Evolutionary conservation across 2,113 vertebrate genomes (phyloP).

Genomic region (Rhinolophus ferrumequinum): DNA sequence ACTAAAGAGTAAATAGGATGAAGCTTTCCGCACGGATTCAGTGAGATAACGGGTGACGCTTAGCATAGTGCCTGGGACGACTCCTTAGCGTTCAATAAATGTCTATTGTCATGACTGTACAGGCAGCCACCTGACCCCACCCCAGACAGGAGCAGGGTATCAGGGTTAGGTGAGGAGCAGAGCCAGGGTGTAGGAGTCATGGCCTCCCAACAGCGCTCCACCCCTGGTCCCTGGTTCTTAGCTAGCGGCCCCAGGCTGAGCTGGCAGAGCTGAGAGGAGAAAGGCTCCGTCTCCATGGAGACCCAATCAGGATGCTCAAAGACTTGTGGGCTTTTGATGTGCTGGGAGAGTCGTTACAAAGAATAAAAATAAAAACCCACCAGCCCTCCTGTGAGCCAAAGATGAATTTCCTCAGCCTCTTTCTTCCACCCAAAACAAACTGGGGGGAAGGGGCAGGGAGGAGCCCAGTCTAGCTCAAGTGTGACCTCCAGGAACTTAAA

Average conservation of each 20-base stretch:
- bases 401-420: background rate
- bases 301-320: background rate
- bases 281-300: slow-evolving; percentile 39
- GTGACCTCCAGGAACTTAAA: background rate
- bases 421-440: background rate
- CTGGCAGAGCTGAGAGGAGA: background rate
- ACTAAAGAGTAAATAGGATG: background rate
- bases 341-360: background rate
- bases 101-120: too few species aligned
- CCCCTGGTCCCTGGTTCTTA: background rate
- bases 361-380: background rate
- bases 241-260: background rate
- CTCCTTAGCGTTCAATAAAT: background rate
- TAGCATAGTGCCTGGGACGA: background rate
- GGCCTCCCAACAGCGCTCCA: background rate
- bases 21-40: background rate
- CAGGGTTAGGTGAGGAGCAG: background rate
- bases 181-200: background rate
- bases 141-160: background rate
- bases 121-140: background rate
- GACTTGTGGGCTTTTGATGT: background rate
- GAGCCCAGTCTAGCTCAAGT: background rate
- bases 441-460: rapidly evolving
- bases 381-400: background rate
- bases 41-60: background rate